Evolutionary conservation across 2,797 vertebrate species (phyloP), one percentile per base, ranked within the genome.

Genomic region (Sebastes kiyomatsui): DNA sequence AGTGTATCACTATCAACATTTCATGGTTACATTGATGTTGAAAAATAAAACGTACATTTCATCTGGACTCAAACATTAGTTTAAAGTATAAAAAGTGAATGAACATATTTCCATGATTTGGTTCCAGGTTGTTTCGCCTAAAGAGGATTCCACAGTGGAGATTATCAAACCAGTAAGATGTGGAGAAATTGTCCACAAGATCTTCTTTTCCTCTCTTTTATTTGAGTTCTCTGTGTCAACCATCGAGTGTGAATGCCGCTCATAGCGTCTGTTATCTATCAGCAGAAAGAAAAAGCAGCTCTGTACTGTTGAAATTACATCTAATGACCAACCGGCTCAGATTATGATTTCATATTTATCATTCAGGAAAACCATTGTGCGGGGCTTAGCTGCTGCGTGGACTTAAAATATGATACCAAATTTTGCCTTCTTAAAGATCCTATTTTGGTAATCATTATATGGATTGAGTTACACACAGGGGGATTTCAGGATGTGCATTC

Each of bases 141-240:
- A 91, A 90, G 82, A 90, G 85, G 88, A 85, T 93, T 90, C 59
- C 35, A 46, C 27, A 14, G 42, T 66, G 69, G 72, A 91, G 87
- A 87, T 90, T 84, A 92, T 71, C 33, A 8, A 86, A 70, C 68
- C 58, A 46, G 64, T 68, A 55, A 88, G 38, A 69, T 8, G 38
- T 27, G 58, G 32, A 68, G 56, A 74, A 72, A 66, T 56, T 33
- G 16, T 30, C 30, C 76, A 28, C 3, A 4, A 13, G 27, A 35
- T 75, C 16, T 20, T 32, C 35, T 22, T 49, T 59, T 4, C 46
- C 46, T n/a, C 54, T 59, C 33, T 28, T 42, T 42, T 18, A 55
- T 84, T 76, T 64, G 59, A 49, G 16, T 28, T 73, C 23, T 49
- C 49, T 11, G 0, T 58, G 66, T 82, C 20, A 18, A 59, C 10